A percentile compares a stretch with the other conserved stretches of the same genome.
phyloP scores from a whole-genome alignment of 1,140 invertebrate species.

The Muscidifurax raptorellus region DNA sequence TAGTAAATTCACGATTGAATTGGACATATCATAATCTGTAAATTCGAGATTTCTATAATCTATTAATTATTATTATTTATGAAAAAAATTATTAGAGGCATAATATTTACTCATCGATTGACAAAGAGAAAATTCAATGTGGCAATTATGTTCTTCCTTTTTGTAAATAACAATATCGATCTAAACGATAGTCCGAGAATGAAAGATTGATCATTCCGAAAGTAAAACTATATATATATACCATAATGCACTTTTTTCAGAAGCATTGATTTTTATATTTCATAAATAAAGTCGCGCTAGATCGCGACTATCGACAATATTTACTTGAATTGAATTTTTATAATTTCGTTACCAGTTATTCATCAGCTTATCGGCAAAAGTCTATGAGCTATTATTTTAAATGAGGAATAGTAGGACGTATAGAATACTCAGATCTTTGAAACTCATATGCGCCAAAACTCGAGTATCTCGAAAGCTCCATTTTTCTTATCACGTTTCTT shows the following conservation, averaged over 20 bases:
- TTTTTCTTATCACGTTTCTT: neutral
- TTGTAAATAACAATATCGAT: slow-evolving; percentile 46
- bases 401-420: slow-evolving; percentile 8
- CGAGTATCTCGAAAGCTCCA: slow-evolving; percentile 11
- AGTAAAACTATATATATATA: slow-evolving; percentile 42
- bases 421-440: slow-evolving; percentile 37
- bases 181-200: slow-evolving; percentile 33
- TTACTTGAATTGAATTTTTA: slow-evolving; percentile 50
- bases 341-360: slow-evolving; percentile 44
- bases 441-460: slow-evolving; percentile 14
- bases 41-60: slow-evolving; percentile 47
- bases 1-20: slow-evolving; percentile 43
- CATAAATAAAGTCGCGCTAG: slow-evolving; percentile 38
- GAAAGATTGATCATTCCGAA: slow-evolving; percentile 48
- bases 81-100: slow-evolving; percentile 20
- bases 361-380: slow-evolving; percentile 14
- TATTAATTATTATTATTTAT: slow-evolving; percentile 40
- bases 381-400: slow-evolving; percentile 31
- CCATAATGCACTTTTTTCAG: slow-evolving; percentile 38
- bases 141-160: slow-evolving; percentile 47
- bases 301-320: slow-evolving; percentile 40
- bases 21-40: slow-evolving; percentile 53
- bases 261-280: slow-evolving; percentile 50
- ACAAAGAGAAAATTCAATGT: slow-evolving; percentile 44
- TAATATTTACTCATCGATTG: slow-evolving; percentile 37